Base-by-base conservation (phyloP, 2,888 invertebrate species). In the Papilio protenor region DNA sequence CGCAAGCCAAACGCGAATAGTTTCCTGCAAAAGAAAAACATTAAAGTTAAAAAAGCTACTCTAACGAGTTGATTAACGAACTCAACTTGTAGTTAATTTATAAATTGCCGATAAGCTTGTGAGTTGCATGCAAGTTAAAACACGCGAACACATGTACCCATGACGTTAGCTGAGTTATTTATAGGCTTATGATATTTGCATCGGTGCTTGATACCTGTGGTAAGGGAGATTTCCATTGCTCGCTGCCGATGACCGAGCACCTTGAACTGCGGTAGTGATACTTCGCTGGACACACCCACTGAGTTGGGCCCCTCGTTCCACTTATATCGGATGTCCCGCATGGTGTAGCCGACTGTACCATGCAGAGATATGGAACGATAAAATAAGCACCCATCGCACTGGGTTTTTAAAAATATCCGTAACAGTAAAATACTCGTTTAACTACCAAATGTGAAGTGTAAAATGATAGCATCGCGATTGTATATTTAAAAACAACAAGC, bases 221-320 rank as follows among this genome's bases (percentile, higher is more conserved):
- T 98, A 91, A 98, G 97, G 95, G 98, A 98, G 96, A 98, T 98
- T 96, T 98, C 98, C 97, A 98, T 98, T 90, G 97, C 98, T 92
- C 98, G 97, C 96, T 98, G 98, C 89, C 98, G 97, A 96, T 98
- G 98, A 91, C 98, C 98, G 95, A 98, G 97, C 95, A 98, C 98
- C 96, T 98, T 98, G 97, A 99, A 99, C 96, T 99, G 98, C 95
- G 99, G 98, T 94, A 99, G 97, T 91, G 98, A 98, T 95, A 98
- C 98, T 95, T 98, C 98, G 95, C 97, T 97, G 95, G 98, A 98
- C 92, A 98, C 98, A 95, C 98, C 98, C 95, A 99, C 98, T 94
- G 98, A 98, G 95, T 97, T 97, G 89, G 97, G 97, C 87, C 98
- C 98, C 95, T 98, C 98, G 96, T 98, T 98, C 98, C 98, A 98